These are phyloP conservation scores for Monomorium pharaonis DNA, from an alignment of 1,140 invertebrate species.

Conservation along the genomic window DNA sequence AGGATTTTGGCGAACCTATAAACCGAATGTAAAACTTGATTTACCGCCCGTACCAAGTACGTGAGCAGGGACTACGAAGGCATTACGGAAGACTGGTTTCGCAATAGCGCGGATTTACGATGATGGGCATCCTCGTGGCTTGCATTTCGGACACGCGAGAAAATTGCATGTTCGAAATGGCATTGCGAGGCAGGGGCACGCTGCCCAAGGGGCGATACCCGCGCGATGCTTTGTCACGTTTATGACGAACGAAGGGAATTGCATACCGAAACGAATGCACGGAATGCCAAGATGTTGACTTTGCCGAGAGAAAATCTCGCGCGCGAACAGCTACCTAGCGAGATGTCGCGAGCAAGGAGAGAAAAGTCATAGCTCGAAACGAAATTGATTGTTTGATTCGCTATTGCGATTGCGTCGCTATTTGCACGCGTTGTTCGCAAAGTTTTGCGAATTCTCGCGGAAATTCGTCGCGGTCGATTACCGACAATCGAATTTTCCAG, in stretches of 20 bases:
- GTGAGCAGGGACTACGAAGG: not conserved
- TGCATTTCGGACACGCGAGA: conserved; percentile 36
- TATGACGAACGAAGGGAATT: conserved; percentile 19
- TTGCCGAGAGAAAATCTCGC: conserved; percentile 36
- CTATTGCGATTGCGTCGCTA: not conserved
- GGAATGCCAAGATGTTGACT: not conserved
- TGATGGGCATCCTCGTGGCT: not conserved
- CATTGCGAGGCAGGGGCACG: not conserved
- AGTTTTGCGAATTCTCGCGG: not conserved
- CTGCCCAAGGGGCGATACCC: not conserved
- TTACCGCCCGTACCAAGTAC: not conserved
- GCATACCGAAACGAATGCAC: conserved; percentile 1
- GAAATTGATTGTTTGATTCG: not conserved
- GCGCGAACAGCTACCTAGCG: not conserved
- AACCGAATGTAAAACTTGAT: conserved; percentile 6
- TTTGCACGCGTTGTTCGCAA: not conserved
- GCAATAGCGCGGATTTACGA: conserved; percentile 61
- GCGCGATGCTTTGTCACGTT: conserved; percentile 29
- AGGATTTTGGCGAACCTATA: not conserved
- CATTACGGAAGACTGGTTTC: not conserved
- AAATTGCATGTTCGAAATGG: not conserved
- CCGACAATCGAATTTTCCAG: conserved; percentile 32
- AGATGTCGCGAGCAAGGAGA: not conserved
- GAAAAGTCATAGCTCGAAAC: not conserved
- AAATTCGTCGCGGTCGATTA: conserved; percentile 28